phyloP scores from a whole-genome alignment of 2,888 invertebrate species.

The Liposcelis brunnea region DNA sequence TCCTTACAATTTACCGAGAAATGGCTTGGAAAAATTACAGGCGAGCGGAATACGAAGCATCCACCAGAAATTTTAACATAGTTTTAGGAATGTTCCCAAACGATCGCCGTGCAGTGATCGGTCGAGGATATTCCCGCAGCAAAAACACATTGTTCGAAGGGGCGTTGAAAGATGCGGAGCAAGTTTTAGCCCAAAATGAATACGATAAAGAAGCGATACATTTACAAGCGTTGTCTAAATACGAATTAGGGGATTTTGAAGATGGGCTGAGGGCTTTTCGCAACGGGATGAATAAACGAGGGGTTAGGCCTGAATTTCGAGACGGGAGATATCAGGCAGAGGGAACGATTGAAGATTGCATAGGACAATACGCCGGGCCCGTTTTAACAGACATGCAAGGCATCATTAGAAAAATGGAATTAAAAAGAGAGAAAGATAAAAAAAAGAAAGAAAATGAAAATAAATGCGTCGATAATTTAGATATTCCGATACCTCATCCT shows the following conservation, averaged over 20 bases:
- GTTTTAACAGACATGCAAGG: neutral
- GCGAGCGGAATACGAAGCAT: neutral
- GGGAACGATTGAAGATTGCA: neutral
- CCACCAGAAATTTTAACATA: neutral
- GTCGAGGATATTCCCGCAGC: neutral
- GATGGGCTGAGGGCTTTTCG: neutral
- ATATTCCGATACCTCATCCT: no score
- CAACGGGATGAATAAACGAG: slow-evolving; percentile 1
- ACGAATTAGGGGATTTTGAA: slow-evolving; percentile 5
- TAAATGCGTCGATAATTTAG: neutral
- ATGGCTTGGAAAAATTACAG: slow-evolving; percentile 3
- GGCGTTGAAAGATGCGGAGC: neutral
- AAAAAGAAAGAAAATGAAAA: neutral
- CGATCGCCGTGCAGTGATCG: neutral
- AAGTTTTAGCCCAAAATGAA: neutral
- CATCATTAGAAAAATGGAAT: neutral
- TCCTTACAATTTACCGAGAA: neutral
- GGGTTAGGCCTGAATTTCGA: neutral
- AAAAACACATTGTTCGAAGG: neutral
- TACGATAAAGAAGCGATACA: slow-evolving; percentile 5
- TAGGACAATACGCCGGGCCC: neutral
- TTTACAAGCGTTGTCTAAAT: neutral
- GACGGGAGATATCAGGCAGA: neutral
- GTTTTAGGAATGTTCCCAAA: neutral
- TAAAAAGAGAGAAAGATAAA: neutral